phyloP scores from a whole-genome alignment of 2,888 invertebrate species.

The Caenorhabditis macrosperma region DNA sequence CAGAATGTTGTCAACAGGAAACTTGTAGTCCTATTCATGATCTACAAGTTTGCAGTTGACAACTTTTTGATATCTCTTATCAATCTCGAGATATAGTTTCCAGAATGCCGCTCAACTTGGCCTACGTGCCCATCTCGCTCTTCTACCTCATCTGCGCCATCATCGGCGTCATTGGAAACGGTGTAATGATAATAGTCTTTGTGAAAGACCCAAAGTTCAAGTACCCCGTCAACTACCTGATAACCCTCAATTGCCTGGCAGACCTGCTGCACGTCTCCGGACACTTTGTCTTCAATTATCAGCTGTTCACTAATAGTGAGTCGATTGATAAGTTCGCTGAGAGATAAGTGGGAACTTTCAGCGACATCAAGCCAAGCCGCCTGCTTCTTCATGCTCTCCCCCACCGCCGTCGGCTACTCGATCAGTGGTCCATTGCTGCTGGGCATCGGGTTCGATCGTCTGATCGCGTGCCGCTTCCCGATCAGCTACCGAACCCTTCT shows the following conservation, averaged over 20 bases:
- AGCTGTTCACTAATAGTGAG: conserved; percentile 35
- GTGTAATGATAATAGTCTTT: conserved; percentile 49
- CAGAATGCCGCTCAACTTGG: not conserved
- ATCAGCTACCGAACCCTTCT: conserved; percentile 28
- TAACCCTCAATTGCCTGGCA: conserved; percentile 45
- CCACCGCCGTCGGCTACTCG: conserved; percentile 26
- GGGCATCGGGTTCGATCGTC: conserved; percentile 42
- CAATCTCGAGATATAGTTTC: too few species aligned
- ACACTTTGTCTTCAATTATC: conserved; percentile 49
- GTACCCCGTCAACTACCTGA: conserved; percentile 39
- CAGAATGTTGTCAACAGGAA: too few species aligned
- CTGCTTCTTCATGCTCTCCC: conserved; percentile 27
- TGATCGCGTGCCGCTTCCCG: conserved; percentile 35
- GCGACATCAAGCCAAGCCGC: conserved; percentile 28
- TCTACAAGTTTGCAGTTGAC: too few species aligned
- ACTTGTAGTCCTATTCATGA: too few species aligned
- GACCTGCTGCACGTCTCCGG: conserved; percentile 44
- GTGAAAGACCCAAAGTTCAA: conserved; percentile 37
- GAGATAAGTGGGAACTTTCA: not conserved
- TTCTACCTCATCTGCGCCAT: conserved; percentile 53
- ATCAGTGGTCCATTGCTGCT: conserved; percentile 45
- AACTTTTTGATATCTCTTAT: too few species aligned
- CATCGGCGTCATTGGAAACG: conserved; percentile 54
- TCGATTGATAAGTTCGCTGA: not conserved
- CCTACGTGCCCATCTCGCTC: conserved; percentile 47